Conservation (phyloP, 2,797 vertebrate species). For the Aeoliscus strigatus region DNA sequence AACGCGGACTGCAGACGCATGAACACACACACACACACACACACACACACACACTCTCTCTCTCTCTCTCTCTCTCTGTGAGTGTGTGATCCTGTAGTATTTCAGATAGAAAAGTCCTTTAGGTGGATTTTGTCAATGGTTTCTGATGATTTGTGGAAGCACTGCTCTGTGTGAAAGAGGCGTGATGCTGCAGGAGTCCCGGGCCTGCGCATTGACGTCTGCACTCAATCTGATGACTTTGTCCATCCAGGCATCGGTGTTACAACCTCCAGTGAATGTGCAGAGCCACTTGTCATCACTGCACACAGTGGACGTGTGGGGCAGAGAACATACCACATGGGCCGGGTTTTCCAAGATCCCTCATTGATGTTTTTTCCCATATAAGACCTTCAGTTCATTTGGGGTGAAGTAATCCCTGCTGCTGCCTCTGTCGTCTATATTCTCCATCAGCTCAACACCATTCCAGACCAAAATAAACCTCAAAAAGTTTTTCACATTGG, state of each 20-base stretch:
- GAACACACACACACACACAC: too few relatives aligned
- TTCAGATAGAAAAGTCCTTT: neutral
- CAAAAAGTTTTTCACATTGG: too few relatives aligned
- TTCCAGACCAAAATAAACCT: constrained; percentile 8
- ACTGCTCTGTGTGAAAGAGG: constrained; percentile 42
- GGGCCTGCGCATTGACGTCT: constrained; percentile 48
- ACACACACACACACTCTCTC: too few relatives aligned
- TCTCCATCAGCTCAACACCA: constrained; percentile 7
- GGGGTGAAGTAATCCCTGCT: constrained; percentile 44
- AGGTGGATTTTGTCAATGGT: neutral
- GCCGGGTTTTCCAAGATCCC: constrained; percentile 16
- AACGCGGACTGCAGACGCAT: constrained; percentile 22
- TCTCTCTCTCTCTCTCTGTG: too few relatives aligned
- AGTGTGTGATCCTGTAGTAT: neutral
- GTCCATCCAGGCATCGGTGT: constrained; percentile 17
- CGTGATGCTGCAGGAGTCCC: constrained; percentile 55
- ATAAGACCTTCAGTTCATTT: constrained; percentile 40
- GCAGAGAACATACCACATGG: neutral
- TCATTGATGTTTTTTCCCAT: constrained; percentile 32
- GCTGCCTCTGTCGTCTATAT: constrained; percentile 19
- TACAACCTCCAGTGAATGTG: constrained; percentile 1
- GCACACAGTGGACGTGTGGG: neutral
- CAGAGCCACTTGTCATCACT: neutral
- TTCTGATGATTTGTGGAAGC: constrained; percentile 9
- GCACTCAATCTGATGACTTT: constrained; percentile 37